Percentiles rank a stretch among this genome's conserved stretches.
Conservation (phyloP, 2,113 vertebrate genomes). For the Tragelaphus scriptus region DNA sequence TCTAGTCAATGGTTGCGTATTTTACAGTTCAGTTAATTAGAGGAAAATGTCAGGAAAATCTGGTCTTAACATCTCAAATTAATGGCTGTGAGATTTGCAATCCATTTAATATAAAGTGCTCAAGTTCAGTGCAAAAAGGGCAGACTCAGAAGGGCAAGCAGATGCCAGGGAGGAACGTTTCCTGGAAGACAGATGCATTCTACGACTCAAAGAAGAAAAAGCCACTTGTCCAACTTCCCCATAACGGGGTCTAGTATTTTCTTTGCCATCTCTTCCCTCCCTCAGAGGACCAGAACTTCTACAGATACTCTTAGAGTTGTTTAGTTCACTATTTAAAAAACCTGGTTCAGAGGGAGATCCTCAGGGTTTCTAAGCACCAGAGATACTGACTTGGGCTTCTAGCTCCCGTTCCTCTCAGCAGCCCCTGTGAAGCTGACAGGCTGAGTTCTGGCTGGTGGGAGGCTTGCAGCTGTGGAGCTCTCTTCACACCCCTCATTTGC, state of each 20-base stretch:
- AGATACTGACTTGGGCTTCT: conserved; percentile 6
- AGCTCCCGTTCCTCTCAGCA: not conserved
- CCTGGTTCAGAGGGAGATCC: conserved; percentile 51
- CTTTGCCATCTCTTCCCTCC: not conserved
- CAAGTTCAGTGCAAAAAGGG: conserved; percentile 82
- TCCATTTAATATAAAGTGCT: conserved; percentile 81
- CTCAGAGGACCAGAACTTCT: conserved; percentile 40
- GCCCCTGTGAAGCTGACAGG: not conserved
- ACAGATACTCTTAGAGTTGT: conserved; percentile 53
- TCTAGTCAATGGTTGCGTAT: not conserved
- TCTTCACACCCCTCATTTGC: not conserved
- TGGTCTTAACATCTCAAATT: conserved; percentile 46
- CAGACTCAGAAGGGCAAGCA: conserved; percentile 59
- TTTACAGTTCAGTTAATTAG: conserved; percentile 23
- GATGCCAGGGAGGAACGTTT: not conserved
- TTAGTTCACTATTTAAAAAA: conserved; percentile 64
- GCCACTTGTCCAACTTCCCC: not conserved
- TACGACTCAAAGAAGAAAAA: not conserved
- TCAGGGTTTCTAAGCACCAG: conserved; percentile 52
- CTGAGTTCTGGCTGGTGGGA: not conserved
- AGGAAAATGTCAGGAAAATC: conserved; percentile 37
- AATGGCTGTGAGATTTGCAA: conserved; percentile 61
- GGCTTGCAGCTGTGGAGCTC: not conserved
- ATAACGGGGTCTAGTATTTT: conserved; percentile 40
- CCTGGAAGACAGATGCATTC: not conserved